These are phyloP conservation scores for Diplogasteroides magnus DNA, from an alignment of 1,140 invertebrate genomes.

Conservation along the genomic window DNA sequence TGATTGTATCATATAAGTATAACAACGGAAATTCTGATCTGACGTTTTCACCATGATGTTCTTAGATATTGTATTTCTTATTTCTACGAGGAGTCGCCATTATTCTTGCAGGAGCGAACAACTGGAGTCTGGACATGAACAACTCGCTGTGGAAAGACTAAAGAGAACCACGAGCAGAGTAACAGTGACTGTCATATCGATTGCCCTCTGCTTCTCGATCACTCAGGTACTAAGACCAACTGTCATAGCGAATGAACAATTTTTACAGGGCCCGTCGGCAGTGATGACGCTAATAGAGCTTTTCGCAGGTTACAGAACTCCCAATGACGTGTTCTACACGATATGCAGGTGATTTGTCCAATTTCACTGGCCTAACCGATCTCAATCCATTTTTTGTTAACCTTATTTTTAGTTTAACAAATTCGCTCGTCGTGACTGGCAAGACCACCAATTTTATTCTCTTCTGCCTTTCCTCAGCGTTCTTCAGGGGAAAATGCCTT, in stretches of 20 bases:
- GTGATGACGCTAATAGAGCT: slow-evolving; percentile 50
- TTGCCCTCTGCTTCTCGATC: slow-evolving; percentile 49
- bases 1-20: slow-evolving; percentile 1
- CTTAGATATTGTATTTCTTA: no score
- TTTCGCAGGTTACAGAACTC: slow-evolving; percentile 39
- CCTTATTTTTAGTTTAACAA: slow-evolving; percentile 40
- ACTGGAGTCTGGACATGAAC: neutral
- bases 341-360: slow-evolving; percentile 13
- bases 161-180: slow-evolving; percentile 42
- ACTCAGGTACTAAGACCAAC: no score
- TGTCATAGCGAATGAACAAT: no score
- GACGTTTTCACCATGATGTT: no score
- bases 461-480: slow-evolving; percentile 51
- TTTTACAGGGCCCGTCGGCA: slow-evolving; percentile 48
- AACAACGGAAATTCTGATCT: no score
- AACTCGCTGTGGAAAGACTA: slow-evolving; percentile 10
- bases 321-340: slow-evolving; percentile 25
- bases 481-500: slow-evolving; percentile 47
- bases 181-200: slow-evolving; percentile 50
- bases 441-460: slow-evolving; percentile 53
- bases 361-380: neutral
- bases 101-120: slow-evolving; percentile 18
- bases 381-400: slow-evolving; percentile 1
- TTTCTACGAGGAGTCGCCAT: neutral
- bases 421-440: slow-evolving; percentile 47